phyloP scores from a whole-genome alignment of 2,113 vertebrate species.

The Indri indri region DNA sequence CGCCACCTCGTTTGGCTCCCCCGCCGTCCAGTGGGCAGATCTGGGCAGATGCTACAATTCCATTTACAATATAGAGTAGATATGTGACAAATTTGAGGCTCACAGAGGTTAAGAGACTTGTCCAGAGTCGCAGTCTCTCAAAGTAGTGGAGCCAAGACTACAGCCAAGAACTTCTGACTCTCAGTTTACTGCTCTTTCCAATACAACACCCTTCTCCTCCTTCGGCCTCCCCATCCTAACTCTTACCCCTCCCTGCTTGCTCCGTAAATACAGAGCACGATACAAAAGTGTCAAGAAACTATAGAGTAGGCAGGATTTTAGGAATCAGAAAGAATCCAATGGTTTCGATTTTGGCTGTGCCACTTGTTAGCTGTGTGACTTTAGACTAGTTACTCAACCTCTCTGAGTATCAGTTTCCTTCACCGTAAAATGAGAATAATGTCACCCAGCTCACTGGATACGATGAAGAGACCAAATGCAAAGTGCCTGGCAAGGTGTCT shows the following conservation, averaged over 20 bases:
- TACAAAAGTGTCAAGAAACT: neutral
- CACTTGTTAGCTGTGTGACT: neutral
- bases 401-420: neutral
- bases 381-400: neutral
- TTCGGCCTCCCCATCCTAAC: neutral
- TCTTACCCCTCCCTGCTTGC: neutral
- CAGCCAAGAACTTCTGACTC: neutral
- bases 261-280: neutral
- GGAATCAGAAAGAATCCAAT: neutral
- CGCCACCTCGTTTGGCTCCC: neutral
- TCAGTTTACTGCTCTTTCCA: neutral
- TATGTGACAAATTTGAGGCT: neutral
- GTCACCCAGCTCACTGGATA: neutral
- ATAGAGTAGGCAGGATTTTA: neutral
- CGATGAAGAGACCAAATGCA: neutral
- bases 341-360: neutral
- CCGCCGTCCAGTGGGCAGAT: neutral
- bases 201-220: neutral
- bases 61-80: fast-evolving
- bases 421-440: neutral
- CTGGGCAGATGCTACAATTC: neutral
- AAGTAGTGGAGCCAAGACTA: neutral
- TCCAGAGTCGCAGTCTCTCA: neutral
- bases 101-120: neutral
- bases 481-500: neutral